phyloP scores from a whole-genome alignment of 2,113 vertebrate genomes.

The Takifugu flavidus region DNA sequence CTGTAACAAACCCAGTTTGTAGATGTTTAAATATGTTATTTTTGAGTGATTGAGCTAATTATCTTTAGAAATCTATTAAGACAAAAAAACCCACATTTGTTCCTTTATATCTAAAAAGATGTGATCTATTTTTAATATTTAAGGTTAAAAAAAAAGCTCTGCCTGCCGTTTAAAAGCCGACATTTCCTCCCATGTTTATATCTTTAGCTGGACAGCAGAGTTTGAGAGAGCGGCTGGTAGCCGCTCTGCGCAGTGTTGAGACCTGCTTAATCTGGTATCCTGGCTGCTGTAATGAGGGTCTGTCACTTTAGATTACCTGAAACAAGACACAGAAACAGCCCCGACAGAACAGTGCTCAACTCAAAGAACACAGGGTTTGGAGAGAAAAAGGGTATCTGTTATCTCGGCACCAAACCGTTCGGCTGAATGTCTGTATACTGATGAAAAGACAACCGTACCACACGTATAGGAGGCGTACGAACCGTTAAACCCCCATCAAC shows the following conservation, averaged over 20 bases:
- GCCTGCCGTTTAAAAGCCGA: not conserved
- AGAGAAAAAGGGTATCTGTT: not conserved
- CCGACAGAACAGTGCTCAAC: not conserved
- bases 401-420: not conserved
- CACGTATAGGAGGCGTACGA: not conserved
- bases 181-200: not conserved
- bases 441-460: not conserved
- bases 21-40: not conserved
- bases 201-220: not conserved
- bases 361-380: not conserved
- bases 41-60: too few species aligned
- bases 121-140: not conserved
- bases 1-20: not conserved
- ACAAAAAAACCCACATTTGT: too few species aligned
- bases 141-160: not conserved
- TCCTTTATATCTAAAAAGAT: too few species aligned
- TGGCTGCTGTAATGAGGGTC: constrained; percentile 16
- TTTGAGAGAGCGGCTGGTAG: not conserved
- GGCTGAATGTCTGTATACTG: not conserved
- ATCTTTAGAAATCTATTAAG: too few species aligned
- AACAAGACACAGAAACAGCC: constrained; percentile 6
- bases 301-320: constrained; percentile 22
- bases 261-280: constrained; percentile 28
- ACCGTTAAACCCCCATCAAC: not conserved
- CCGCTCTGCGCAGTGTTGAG: not conserved